Percentiles rank a stretch among this genome's conserved stretches.
Evolutionary conservation across 2,113 vertebrate genomes (phyloP).

Genomic region (Salvelinus namaycush): DNA sequence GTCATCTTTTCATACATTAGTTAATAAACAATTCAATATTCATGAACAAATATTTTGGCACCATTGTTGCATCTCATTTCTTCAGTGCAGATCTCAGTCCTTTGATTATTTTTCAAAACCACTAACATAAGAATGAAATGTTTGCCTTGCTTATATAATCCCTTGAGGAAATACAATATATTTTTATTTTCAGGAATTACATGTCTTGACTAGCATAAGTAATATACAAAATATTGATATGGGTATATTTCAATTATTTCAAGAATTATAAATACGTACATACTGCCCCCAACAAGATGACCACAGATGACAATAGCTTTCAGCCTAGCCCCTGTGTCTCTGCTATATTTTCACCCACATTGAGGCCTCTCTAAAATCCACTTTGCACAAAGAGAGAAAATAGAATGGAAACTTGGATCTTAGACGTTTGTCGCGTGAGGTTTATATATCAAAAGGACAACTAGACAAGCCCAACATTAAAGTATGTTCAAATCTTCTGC

Average conservation of each 20-base stretch:
- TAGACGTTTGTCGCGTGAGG: conserved; percentile 68
- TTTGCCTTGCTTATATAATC: too few species aligned
- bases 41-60: too few species aligned
- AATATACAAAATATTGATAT: too few species aligned
- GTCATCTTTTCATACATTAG: conserved; percentile 8
- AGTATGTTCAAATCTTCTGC: conserved; percentile 71
- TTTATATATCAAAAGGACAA: conserved; percentile 76
- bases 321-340: conserved; percentile 55
- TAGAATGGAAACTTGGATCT: conserved; percentile 71
- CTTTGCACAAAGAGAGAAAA: conserved; percentile 67
- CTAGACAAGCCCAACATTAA: conserved; percentile 75
- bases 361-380: conserved; percentile 52
- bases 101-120: too few species aligned
- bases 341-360: conserved; percentile 38
- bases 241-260: too few species aligned
- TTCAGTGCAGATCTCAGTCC: background rate
- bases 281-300: too few species aligned
- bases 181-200: too few species aligned
- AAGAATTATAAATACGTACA: too few species aligned
- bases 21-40: too few species aligned
- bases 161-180: background rate
- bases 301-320: conserved; percentile 50
- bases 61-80: background rate
- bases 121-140: too few species aligned
- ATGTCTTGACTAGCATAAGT: too few species aligned